Evolutionary conservation across 2,888 invertebrate genomes (phyloP), one percentile per base, ranked within the genome.

Genomic region (Norana najaformis): DNA sequence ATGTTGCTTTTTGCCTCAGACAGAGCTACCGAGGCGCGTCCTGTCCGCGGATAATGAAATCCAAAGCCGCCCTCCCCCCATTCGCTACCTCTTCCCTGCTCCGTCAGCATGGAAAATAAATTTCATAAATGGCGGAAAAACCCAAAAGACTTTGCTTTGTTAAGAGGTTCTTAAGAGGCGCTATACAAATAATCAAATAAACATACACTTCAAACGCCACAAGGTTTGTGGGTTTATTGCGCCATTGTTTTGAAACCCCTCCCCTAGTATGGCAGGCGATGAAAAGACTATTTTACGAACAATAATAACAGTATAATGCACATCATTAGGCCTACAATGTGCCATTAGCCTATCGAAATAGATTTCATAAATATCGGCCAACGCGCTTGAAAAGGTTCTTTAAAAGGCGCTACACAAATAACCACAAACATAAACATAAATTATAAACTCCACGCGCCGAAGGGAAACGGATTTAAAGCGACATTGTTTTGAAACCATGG

Each of bases 1-100:
- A 69, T 69, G 69, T n/a, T 69, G 69, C 69, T 69, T 69, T 69
- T 69, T 69, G 69, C n/a, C 69, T 69, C 69, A 69, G n/a, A 69
- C 3, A 69, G 16, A n/a, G 16, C 8, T 13, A 20, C 11, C 14
- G 69, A 69, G 69, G 69, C 69, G 69, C 11, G 30, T 69, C 11
- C 69, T 69, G 69, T 69, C 69, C 1, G 30, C n/a, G 69, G 69
- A 69, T 69, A 69, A 69, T 69, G 69, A 69, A 69, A 69, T 69
- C 8, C 69, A n/a, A 3, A 30, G 8, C 69, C 8, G 23, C 47
- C 47, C 13, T 30, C 11, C 69, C 41, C 14, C 1, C 41, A 18
- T 41, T 41, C 41, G 41, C 41, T 18, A 30, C 11, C n/a, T 69
- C n/a, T 69, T n/a, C n/a, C 69, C n/a, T 30, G 30, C n/a, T 69